phyloP scores from a whole-genome alignment of 1,140 invertebrate species.

The Leptinotarsa lineolata region DNA sequence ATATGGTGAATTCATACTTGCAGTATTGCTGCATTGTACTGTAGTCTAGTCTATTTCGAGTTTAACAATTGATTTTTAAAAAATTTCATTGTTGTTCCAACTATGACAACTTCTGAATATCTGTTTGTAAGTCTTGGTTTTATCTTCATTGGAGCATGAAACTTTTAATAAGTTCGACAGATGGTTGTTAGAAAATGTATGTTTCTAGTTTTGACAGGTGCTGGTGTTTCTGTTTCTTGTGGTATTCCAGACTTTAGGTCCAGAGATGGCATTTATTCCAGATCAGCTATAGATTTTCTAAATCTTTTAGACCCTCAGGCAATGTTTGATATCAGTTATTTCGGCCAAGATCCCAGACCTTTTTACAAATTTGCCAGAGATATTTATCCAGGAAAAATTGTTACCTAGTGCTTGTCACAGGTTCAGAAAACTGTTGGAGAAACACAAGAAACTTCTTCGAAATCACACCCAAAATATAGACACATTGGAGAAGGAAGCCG shows the following conservation, averaged over 20 bases:
- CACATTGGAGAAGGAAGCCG: constrained; percentile 81
- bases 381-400: constrained; percentile 88
- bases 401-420: constrained; percentile 83
- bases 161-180: no score
- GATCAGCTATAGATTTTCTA: constrained; percentile 84
- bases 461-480: constrained; percentile 96
- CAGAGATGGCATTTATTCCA: constrained; percentile 88
- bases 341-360: constrained; percentile 81
- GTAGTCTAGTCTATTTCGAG: no score
- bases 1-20: no score
- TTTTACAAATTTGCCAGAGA: constrained; percentile 91
- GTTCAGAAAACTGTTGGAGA: constrained; percentile 81
- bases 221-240: constrained; percentile 94
- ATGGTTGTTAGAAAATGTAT: no score
- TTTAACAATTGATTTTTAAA: no score
- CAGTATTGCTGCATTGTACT: no score
- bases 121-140: no score
- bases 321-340: constrained; percentile 93
- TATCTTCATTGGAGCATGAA: no score
- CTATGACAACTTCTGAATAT: no score
- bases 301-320: constrained; percentile 86
- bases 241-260: constrained; percentile 97
- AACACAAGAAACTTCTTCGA: constrained; percentile 76
- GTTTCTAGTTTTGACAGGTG: constrained; percentile 94
- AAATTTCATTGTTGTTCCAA: no score